Base-by-base conservation (phyloP, 2,888 invertebrate species). In the Lithophane semibrunnea region DNA sequence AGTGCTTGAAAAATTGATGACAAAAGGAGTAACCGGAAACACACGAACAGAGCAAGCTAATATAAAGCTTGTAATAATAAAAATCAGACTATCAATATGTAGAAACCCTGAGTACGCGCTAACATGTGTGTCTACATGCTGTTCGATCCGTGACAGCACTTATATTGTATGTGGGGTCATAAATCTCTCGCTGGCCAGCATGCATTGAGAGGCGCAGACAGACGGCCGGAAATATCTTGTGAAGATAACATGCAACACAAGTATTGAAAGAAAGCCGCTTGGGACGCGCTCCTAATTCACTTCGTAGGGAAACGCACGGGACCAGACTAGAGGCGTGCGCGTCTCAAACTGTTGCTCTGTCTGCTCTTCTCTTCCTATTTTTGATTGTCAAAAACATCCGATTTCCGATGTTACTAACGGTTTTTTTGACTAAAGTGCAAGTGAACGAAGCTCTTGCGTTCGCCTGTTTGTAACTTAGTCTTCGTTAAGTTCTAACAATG, bases 241-340 rank as follows among this genome's bases (percentile, higher is more conserved):
- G 42, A 54, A 54, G 60, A 61, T 67, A 64, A 70, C 74, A 49
- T 69, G 68, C 74, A 44, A 56, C 72, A 21, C 60, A 58, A 70
- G 73, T 42, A 71, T 70, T 79, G 73, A 9, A 18, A n/a, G 72
- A 16, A 13, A 29, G 70, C 69, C 73, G 70, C 70, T 61, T 21
- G 66, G 49, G 72, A 61, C 13, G 9, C 66, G 54, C 64, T 71
- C 65, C 37, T 37, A 60, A 64, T 73, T 66, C 66, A 75, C 77
- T 75, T 74, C 61, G 65, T 7, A 56, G 4, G 37, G 49, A 65
- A 75, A 77, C 54, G 42, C 56, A 61, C 42, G 64, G 47, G 12
- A 10, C 21, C 12, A 8, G 42, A 18, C 9, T 61, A 37, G 18
- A n/a, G 13, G 12, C 44, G 54, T 18, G 69, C 5, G 47, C n/a